Evolutionary conservation across 2,113 vertebrate genomes (phyloP), one percentile per base, ranked within the genome.

Genomic region (Rhea pennata): DNA sequence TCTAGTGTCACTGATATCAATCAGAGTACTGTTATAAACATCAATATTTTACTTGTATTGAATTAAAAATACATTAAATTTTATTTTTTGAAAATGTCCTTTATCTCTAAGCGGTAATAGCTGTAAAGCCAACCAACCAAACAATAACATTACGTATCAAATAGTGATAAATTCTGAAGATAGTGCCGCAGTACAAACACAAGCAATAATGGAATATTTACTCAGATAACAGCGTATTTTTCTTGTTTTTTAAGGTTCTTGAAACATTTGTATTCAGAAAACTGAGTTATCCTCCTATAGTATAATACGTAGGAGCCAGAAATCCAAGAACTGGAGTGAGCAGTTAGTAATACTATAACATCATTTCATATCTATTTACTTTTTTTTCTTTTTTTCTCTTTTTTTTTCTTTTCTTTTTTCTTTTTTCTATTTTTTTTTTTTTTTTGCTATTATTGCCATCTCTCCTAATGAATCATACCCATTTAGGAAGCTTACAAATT

Each of bases 141-240:
- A 64, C 17, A 6, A 14, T 88, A 61, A 40, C 7, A 5, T 56
- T 54, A 6, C 20, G 13, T 22, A 69, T 51, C 23, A 24, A 77
- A 54, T 36, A 56, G 8, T 90, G 61, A 78, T 44, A 84, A 93
- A 90, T 82, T 78, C 58, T 87, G 71, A 71, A 87, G 44, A 26
- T 13, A 73, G 9, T 22, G 33, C 74, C 89, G 77, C 58, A 62
- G 31, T 42, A 50, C 20, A 91, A 89, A 39, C 44, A 61, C 61
- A 72, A 84, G 19, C 13, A 82, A 31, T 53, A 87, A 65, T 69
- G 22, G 29, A 82, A n/a, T 85, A 64, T 26, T 48, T 51, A 44
- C 78, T 33, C 42, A 62, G 62, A 20, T 33, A 90, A 33, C 5
- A 42, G 73, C 75, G 40, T 75, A 36, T 53, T 84, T 83, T 61